phyloP scores from a whole-genome alignment of 2,113 vertebrate genomes.

The Hyperopisus bebe region DNA sequence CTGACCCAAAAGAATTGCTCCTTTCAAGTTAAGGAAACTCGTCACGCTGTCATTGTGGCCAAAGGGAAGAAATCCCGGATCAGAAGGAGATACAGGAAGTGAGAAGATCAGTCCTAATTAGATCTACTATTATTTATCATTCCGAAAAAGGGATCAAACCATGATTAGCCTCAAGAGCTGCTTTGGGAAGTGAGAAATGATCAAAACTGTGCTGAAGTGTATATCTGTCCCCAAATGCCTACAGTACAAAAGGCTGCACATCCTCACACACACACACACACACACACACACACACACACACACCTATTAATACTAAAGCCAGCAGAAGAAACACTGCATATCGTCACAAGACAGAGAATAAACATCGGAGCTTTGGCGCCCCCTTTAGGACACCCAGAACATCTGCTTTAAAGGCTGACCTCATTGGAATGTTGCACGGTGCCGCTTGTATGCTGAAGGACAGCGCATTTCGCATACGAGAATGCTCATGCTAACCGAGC shows the following conservation, averaged over 20 bases:
- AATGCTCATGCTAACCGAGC: neutral
- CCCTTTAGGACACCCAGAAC: constrained; percentile 34
- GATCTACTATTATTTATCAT: neutral
- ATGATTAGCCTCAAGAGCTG: neutral
- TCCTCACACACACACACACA: neutral
- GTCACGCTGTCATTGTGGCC: neutral
- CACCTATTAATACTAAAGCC: neutral
- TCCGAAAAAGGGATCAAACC: neutral
- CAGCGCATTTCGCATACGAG: neutral
- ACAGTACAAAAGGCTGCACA: neutral
- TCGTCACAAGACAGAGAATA: too few relatives aligned
- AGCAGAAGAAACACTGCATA: neutral
- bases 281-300: neutral
- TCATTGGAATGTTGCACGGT: neutral
- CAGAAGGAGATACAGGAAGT: neutral
- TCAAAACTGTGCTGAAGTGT: neutral
- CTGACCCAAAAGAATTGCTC: neutral
- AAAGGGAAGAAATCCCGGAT: neutral
- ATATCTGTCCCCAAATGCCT: neutral
- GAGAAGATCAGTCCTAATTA: neutral
- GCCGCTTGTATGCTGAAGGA: neutral
- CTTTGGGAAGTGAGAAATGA: neutral
- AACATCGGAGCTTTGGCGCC: constrained; percentile 29
- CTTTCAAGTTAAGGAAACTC: neutral
- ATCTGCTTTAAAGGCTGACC: constrained; percentile 1